Conservation (phyloP, 37 sponge, comb jelly and placozoan genomes). For the Amphimedon queenslandica region DNA sequence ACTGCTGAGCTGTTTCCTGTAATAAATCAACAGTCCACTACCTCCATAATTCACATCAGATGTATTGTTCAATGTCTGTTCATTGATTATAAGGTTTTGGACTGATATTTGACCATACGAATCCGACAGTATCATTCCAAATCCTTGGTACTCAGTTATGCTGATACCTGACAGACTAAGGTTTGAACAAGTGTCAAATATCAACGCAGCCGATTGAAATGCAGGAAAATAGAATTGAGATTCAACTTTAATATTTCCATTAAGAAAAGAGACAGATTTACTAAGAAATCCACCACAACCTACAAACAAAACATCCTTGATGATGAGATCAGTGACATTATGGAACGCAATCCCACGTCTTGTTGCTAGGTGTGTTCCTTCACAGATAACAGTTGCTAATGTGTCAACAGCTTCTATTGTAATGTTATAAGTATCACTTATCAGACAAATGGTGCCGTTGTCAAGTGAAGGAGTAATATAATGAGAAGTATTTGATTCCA, state of each 20-base stretch:
- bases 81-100: too few relatives aligned
- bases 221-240: background rate
- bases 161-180: background rate
- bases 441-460: background rate
- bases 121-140: background rate
- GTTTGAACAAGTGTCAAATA: background rate
- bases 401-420: background rate
- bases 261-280: background rate
- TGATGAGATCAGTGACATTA: background rate
- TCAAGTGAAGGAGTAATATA: background rate
- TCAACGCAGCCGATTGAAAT: background rate
- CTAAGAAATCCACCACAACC: background rate
- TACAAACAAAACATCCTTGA: background rate
- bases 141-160: background rate
- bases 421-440: background rate
- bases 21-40: background rate
- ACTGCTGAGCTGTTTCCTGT: background rate
- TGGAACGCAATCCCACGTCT: background rate
- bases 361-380: background rate
- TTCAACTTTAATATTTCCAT: background rate
- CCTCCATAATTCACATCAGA: background rate
- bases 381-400: background rate
- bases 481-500: background rate
- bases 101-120: too few relatives aligned
- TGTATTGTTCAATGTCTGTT: too few relatives aligned